Percentiles rank a stretch among this genome's conserved stretches.
These are phyloP conservation scores for Syngnathus rostellatus DNA, from an alignment of 2,797 vertebrate genomes.

Conservation along the genomic window DNA sequence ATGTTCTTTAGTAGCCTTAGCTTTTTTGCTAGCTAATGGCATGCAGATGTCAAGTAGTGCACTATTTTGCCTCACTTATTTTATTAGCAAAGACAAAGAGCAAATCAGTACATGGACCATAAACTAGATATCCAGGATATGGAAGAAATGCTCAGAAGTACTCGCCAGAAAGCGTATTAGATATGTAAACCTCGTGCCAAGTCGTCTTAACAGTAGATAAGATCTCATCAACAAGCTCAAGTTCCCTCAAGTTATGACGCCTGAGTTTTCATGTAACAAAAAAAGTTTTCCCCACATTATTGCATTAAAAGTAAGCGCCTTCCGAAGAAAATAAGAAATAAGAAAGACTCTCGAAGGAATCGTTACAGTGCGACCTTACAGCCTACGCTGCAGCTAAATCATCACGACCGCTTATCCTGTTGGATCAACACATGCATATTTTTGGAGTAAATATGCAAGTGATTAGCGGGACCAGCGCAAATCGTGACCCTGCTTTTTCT, in stretches of 20 bases:
- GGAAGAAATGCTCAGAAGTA: background rate
- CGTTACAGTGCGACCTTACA: background rate
- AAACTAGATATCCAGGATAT: background rate
- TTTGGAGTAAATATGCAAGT: constrained; percentile 1
- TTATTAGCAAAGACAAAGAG: too few relatives aligned
- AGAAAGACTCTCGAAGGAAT: background rate
- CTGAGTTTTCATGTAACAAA: background rate
- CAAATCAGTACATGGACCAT: background rate
- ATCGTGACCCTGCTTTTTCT: background rate
- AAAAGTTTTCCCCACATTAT: background rate
- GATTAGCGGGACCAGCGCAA: background rate
- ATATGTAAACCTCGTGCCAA: background rate
- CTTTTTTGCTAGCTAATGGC: background rate
- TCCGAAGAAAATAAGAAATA: background rate
- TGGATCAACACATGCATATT: background rate
- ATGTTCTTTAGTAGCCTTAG: background rate
- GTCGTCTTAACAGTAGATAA: background rate
- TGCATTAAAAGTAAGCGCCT: background rate
- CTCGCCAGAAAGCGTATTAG: background rate
- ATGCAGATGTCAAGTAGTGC: background rate
- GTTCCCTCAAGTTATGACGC: background rate
- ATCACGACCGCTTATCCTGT: background rate
- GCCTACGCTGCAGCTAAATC: background rate
- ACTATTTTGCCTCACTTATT: background rate
- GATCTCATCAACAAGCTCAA: background rate